Conservation (phyloP, 2,113 vertebrate genomes). For the Leuciscus idus region DNA sequence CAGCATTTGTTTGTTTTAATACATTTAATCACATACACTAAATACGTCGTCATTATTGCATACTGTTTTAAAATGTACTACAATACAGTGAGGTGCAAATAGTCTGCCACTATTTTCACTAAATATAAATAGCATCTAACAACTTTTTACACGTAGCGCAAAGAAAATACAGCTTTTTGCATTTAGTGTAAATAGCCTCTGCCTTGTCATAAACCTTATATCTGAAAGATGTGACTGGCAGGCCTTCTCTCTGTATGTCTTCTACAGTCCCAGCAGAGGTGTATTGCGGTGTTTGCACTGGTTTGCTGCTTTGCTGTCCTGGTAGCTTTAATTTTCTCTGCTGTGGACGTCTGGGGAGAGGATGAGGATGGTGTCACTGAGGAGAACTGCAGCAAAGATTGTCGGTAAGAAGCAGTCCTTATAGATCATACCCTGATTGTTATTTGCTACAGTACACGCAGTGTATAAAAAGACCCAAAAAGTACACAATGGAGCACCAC, state of each 20-base stretch:
- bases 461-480: not conserved
- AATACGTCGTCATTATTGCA: too few relatives aligned
- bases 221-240: not conserved
- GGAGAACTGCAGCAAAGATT: conserved; percentile 94
- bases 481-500: not conserved
- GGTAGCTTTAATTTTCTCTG: conserved; percentile 93
- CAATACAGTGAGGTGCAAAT: too few relatives aligned
- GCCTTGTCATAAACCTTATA: too few relatives aligned
- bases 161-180: too few relatives aligned
- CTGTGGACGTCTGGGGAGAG: conserved; percentile 93
- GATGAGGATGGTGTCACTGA: conserved; percentile 93
- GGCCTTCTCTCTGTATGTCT: conserved; percentile 19
- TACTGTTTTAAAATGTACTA: too few relatives aligned
- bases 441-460: not conserved
- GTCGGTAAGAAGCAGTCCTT: conserved; percentile 83
- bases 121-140: too few relatives aligned
- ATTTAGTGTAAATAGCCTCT: too few relatives aligned
- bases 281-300: conserved; percentile 94
- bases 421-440: not conserved
- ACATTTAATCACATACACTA: too few relatives aligned
- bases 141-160: too few relatives aligned
- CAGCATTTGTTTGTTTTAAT: too few relatives aligned
- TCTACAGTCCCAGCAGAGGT: conserved; percentile 96
- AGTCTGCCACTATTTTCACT: too few relatives aligned
- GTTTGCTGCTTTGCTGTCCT: conserved; percentile 96